A percentile compares a stretch with the other conserved stretches of the same genome.
phyloP scores from a whole-genome alignment of 2,797 vertebrate genomes.

The Gymnopithys bicolor region DNA sequence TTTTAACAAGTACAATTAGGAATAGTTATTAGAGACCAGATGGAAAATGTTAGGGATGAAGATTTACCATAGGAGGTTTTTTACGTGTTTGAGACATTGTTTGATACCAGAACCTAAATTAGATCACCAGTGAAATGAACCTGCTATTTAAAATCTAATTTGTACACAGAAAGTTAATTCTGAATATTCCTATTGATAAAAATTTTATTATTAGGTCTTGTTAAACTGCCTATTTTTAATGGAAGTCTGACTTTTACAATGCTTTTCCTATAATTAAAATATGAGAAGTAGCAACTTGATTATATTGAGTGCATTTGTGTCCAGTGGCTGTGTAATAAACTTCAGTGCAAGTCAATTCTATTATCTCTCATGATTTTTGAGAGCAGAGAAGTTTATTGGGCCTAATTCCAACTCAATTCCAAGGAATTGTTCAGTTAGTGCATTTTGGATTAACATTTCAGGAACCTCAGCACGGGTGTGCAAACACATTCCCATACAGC shows the following conservation, averaged over 20 bases:
- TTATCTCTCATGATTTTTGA: constrained; percentile 6
- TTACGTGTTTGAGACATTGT: constrained; percentile 70
- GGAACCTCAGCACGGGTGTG: not conserved
- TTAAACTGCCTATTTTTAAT: constrained; percentile 57
- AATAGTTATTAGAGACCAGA: constrained; percentile 79
- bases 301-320: constrained; percentile 33
- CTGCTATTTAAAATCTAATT: constrained; percentile 71
- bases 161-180: constrained; percentile 74
- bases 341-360: constrained; percentile 23
- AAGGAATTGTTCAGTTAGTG: not conserved
- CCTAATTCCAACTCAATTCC: constrained; percentile 6
- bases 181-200: constrained; percentile 74
- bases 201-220: constrained; percentile 68
- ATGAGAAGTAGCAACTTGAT: constrained; percentile 45
- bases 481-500: not conserved
- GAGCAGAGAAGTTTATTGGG: not conserved
- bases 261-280: constrained; percentile 68
- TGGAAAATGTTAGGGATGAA: constrained; percentile 70
- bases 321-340: constrained; percentile 51
- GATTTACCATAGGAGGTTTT: constrained; percentile 67
- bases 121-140: constrained; percentile 71
- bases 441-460: not conserved
- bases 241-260: constrained; percentile 40
- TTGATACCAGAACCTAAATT: constrained; percentile 71
- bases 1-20: constrained; percentile 83